phyloP scores from a whole-genome alignment of 2,113 vertebrate genomes.

The Mohoua ochrocephala region DNA sequence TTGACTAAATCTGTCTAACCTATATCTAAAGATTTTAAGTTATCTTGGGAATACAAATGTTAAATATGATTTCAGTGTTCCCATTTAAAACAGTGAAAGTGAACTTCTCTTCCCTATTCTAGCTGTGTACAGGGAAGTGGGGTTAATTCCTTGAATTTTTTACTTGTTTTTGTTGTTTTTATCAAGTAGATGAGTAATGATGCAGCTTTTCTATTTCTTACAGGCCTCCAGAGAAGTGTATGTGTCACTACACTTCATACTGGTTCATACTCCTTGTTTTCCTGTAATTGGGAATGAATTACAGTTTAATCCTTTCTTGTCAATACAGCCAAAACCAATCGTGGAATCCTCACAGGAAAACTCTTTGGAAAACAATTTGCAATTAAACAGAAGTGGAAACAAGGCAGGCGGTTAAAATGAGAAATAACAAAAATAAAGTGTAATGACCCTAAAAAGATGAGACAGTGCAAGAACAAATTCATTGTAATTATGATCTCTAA shows the following conservation, averaged over 20 bases:
- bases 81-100: neutral
- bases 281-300: slow-evolving; percentile 16
- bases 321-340: neutral
- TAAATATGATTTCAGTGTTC: neutral
- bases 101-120: neutral
- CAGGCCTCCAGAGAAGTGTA: neutral
- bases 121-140: neutral
- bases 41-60: neutral
- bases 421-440: neutral
- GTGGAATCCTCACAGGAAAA: neutral
- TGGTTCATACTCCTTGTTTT: neutral
- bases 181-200: neutral
- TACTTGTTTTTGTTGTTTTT: neutral
- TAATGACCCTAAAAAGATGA: neutral
- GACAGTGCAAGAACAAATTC: neutral
- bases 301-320: slow-evolving; percentile 12
- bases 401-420: neutral
- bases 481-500: neutral
- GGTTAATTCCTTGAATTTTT: neutral
- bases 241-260: neutral
- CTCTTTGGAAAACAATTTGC: slow-evolving; percentile 3
- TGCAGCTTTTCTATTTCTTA: neutral
- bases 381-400: slow-evolving; percentile 9
- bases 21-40: neutral
- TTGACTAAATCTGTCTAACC: neutral